Evolutionary conservation across 2,797 vertebrate species (phyloP).

Genomic region (Myripristis jacobus): DNA sequence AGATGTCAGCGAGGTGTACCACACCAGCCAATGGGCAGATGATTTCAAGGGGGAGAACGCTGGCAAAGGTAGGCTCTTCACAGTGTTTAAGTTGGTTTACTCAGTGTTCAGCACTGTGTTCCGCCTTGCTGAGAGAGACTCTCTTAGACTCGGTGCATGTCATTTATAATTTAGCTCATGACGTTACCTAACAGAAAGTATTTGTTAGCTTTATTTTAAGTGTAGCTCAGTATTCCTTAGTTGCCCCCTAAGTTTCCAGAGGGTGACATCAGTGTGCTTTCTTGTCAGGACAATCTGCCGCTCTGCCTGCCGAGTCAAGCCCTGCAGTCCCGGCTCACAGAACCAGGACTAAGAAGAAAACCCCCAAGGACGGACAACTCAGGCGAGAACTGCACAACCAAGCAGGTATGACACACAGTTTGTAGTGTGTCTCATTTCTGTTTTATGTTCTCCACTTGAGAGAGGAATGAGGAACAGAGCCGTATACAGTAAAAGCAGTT

Average conservation of each 20-base stretch:
- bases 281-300: constrained; percentile 81
- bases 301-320: constrained; percentile 67
- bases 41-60: constrained; percentile 78
- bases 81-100: not conserved
- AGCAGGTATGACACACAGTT: constrained; percentile 76
- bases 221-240: constrained; percentile 35
- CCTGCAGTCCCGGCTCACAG: constrained; percentile 79
- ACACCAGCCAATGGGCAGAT: constrained; percentile 78
- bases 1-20: constrained; percentile 59
- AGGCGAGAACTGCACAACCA: constrained; percentile 82
- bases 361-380: constrained; percentile 84
- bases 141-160: constrained; percentile 39
- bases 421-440: not conserved
- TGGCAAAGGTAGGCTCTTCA: constrained; percentile 66
- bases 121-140: not conserved
- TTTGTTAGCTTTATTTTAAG: constrained; percentile 56
- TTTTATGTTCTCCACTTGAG: constrained; percentile 3
- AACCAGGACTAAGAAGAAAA: constrained; percentile 86
- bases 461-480: not conserved
- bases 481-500: not conserved
- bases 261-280: constrained; percentile 63
- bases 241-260: constrained; percentile 46
- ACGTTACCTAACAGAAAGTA: constrained; percentile 49
- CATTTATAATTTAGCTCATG: constrained; percentile 53
- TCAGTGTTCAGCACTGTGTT: constrained; percentile 2